Evolutionary conservation across 1,140 invertebrate genomes (phyloP).

Genomic region (Octopus sinensis): DNA sequence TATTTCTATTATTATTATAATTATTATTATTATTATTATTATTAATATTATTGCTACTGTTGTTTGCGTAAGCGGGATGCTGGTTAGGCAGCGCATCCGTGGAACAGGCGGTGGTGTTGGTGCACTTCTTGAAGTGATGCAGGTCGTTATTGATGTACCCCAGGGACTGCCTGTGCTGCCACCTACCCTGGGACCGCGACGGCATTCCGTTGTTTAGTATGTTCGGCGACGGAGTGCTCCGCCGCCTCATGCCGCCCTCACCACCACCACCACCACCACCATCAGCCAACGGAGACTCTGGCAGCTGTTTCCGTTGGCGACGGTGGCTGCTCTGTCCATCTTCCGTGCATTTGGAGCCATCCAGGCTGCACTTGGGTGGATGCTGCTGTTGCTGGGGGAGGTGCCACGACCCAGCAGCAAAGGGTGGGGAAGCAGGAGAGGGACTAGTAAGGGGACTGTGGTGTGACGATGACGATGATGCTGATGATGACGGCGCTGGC

Average conservation of each 20-base stretch:
- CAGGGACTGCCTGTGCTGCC: constrained; percentile 39
- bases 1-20: no score
- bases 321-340: constrained; percentile 34
- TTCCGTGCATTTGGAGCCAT: constrained; percentile 15
- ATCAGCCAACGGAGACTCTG: constrained; percentile 29
- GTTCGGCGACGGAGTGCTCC: constrained; percentile 1
- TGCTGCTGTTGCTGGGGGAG: no score
- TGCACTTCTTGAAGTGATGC: constrained; percentile 45
- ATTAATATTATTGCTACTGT: neutral
- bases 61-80: neutral
- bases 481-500: no score
- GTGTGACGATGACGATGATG: no score
- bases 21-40: neutral
- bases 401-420: no score
- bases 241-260: no score
- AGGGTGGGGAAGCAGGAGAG: no score
- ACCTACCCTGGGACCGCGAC: constrained; percentile 30
- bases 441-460: no score
- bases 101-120: constrained; percentile 26
- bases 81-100: neutral
- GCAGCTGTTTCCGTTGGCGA: constrained; percentile 50
- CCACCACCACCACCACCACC: neutral
- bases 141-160: constrained; percentile 54
- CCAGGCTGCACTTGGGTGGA: no score
- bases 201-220: constrained; percentile 51